These are phyloP conservation scores for Diceros bicornis DNA, from an alignment of 2,797 vertebrate genomes.

Conservation along the genomic window DNA sequence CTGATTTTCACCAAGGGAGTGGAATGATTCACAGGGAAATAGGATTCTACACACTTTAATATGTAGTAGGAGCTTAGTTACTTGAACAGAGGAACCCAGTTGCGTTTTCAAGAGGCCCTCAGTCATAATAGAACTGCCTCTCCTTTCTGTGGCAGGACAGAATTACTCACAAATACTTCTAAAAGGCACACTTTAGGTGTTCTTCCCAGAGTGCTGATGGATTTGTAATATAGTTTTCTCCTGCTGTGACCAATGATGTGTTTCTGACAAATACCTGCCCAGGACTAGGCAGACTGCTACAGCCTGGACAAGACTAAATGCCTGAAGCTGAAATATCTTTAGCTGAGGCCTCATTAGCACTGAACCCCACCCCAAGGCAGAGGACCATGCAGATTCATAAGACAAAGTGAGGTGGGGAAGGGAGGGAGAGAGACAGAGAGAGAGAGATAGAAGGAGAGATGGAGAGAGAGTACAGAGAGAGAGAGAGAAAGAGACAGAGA, in stretches of 20 bases:
- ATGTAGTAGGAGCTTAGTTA: neutral
- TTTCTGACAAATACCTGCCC: neutral
- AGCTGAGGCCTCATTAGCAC: neutral
- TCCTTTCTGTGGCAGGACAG: neutral
- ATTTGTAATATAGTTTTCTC: neutral
- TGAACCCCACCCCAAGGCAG: neutral
- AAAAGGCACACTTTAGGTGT: neutral
- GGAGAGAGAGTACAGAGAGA: neutral
- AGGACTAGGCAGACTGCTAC: neutral
- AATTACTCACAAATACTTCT: slow-evolving; percentile 15
- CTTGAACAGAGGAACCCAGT: neutral
- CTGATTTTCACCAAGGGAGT: neutral
- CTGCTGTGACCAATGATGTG: neutral
- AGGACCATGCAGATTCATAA: neutral
- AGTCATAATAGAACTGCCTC: neutral
- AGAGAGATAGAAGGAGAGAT: neutral
- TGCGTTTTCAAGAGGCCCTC: neutral
- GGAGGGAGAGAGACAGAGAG: neutral
- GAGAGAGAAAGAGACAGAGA: neutral
- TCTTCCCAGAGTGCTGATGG: neutral
- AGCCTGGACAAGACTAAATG: neutral
- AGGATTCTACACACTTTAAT: slow-evolving; percentile 14
- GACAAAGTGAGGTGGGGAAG: neutral
- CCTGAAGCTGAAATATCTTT: neutral
- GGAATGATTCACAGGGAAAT: slow-evolving; percentile 1